These are phyloP conservation scores for Erythrolamprus reginae DNA, from an alignment of 2,113 vertebrate genomes.

Conservation along the genomic window DNA sequence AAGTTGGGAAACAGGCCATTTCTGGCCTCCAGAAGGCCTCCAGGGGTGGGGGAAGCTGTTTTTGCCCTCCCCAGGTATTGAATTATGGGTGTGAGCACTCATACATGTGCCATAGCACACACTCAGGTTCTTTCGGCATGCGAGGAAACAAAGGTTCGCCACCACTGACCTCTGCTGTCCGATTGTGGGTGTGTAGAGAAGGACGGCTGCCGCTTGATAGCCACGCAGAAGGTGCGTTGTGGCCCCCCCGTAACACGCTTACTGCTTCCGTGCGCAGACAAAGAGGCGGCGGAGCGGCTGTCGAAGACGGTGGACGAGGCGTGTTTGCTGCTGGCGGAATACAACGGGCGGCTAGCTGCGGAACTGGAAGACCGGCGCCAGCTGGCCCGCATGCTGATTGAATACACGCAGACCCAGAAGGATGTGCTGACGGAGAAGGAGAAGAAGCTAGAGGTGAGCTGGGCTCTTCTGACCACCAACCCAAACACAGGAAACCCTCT, in stretches of 20 bases:
- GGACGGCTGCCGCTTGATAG: neutral
- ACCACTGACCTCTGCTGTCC: too few relatives aligned
- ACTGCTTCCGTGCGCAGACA: constrained; percentile 72
- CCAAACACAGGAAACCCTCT: too few relatives aligned
- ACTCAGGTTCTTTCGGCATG: too few relatives aligned
- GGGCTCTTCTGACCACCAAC: too few relatives aligned
- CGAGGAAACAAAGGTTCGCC: too few relatives aligned
- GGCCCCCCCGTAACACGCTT: neutral
- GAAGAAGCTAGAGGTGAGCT: constrained; percentile 90
- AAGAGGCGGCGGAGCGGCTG: constrained; percentile 92
- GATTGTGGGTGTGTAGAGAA: too few relatives aligned
- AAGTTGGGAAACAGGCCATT: too few relatives aligned
- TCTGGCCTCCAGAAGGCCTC: too few relatives aligned
- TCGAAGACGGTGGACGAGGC: constrained; percentile 98
- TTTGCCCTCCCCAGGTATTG: too few relatives aligned
- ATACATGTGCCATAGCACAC: too few relatives aligned
- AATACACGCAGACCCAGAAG: constrained; percentile 94
- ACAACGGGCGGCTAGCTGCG: constrained; percentile 92
- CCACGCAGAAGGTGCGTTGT: neutral
- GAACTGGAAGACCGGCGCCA: constrained; percentile 96
- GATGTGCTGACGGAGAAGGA: constrained; percentile 90
- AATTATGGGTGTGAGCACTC: too few relatives aligned
- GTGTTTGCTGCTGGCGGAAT: constrained; percentile 92
- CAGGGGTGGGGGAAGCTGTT: too few relatives aligned
- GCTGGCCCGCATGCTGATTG: constrained; percentile 93